A percentile compares a stretch with the other conserved stretches of the same genome.
phyloP scores from a whole-genome alignment of 2,888 invertebrate species.

The Oscheius sp. region DNA sequence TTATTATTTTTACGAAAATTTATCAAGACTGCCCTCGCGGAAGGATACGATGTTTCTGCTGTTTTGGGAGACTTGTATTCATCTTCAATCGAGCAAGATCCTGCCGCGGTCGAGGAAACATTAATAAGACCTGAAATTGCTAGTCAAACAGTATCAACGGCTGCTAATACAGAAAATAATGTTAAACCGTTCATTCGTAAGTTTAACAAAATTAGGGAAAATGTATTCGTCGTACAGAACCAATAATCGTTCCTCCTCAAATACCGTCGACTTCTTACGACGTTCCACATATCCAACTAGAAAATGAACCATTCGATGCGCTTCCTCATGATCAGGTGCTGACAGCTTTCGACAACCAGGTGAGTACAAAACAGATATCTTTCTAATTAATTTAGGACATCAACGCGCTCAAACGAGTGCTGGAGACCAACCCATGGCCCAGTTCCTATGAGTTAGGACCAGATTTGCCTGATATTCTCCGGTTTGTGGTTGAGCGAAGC shows the following conservation, averaged over 20 bases:
- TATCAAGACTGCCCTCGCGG: slow-evolving; percentile 3
- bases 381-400: background rate
- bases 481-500: background rate
- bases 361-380: background rate
- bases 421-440: slow-evolving; percentile 6
- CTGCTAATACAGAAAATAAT: too few species aligned
- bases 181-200: too few species aligned
- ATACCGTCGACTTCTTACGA: background rate
- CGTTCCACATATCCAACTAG: background rate
- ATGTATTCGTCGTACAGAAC: background rate
- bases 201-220: too few species aligned
- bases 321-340: background rate
- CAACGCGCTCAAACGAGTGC: background rate
- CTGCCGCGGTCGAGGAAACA: background rate
- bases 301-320: background rate
- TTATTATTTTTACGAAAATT: too few species aligned
- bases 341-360: slow-evolving; percentile 8
- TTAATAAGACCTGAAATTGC: background rate
- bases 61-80: background rate
- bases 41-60: slow-evolving; percentile 25
- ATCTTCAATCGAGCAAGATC: background rate
- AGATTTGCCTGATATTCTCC: background rate
- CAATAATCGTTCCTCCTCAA: background rate
- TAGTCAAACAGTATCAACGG: background rate
- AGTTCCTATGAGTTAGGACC: background rate